Percentiles rank a stretch among this genome's conserved stretches.
phyloP scores from a whole-genome alignment of 1,140 invertebrate genomes.

The Fopius arisanus region DNA sequence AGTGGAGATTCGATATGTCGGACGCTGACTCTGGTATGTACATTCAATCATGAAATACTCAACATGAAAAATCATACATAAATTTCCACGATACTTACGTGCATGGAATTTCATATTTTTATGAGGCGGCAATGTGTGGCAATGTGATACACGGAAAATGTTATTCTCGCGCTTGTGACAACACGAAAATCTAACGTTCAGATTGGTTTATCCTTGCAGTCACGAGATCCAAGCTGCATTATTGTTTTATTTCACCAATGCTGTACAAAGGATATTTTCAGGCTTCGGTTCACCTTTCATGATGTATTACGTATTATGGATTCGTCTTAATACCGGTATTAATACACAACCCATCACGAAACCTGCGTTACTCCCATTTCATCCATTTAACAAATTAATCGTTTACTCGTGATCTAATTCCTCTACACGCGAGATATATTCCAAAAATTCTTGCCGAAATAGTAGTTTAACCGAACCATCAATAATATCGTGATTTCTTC shows the following conservation, averaged over 20 bases:
- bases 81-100: neutral
- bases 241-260: neutral
- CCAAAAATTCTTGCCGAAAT: neutral
- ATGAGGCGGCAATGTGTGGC: neutral
- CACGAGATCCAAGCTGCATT: conserved; percentile 17
- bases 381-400: too few species aligned
- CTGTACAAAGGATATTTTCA: neutral
- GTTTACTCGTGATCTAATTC: too few species aligned
- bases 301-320: too few species aligned
- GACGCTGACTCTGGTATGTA: conserved; percentile 58
- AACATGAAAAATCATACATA: neutral
- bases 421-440: neutral
- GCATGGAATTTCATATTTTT: neutral
- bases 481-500: neutral
- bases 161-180: conserved; percentile 6
- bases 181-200: conserved; percentile 15
- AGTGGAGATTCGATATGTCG: conserved; percentile 59
- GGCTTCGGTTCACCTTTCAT: too few species aligned
- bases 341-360: too few species aligned
- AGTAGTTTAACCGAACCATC: neutral
- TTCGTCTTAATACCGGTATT: too few species aligned
- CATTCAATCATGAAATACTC: neutral
- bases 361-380: too few species aligned
- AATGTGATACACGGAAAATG: neutral
- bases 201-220: conserved; percentile 26